Conservation (phyloP, 2,888 invertebrate species). For the Eutolmus rufibarbis region DNA sequence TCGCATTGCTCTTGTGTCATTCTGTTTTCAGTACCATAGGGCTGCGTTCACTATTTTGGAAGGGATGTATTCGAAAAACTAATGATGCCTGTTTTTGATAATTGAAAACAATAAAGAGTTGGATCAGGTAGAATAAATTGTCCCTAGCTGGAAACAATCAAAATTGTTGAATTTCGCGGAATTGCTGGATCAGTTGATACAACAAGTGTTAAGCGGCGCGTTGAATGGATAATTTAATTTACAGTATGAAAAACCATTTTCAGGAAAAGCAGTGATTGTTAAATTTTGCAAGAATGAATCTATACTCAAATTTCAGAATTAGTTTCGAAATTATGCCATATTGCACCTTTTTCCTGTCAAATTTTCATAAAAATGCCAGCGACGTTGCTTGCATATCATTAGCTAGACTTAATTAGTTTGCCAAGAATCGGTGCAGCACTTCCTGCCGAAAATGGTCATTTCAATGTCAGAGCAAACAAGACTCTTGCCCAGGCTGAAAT, state of each 20-base stretch:
- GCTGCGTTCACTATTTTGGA: no score
- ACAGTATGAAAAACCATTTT: background rate
- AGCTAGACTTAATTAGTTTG: background rate
- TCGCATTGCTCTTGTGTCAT: no score
- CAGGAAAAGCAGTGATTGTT: background rate
- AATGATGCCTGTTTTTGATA: no score
- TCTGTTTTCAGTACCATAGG: no score
- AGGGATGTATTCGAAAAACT: no score
- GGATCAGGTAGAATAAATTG: no score
- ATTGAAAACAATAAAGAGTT: no score
- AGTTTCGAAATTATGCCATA: background rate
- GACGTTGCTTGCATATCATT: background rate
- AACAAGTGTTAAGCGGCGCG: no score
- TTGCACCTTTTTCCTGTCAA: background rate
- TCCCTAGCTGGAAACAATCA: no score
- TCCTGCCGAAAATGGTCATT: background rate
- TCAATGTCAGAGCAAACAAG: background rate
- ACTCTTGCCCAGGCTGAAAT: background rate
- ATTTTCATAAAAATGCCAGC: background rate
- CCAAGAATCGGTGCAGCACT: background rate
- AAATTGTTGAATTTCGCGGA: no score
- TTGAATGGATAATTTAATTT: no score
- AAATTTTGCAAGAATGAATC: background rate
- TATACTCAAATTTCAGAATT: background rate
- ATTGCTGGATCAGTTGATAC: no score